A percentile compares a stretch with the other conserved stretches of the same genome.
Conservation (phyloP, 2,797 vertebrate genomes). For the Squalus acanthias region DNA sequence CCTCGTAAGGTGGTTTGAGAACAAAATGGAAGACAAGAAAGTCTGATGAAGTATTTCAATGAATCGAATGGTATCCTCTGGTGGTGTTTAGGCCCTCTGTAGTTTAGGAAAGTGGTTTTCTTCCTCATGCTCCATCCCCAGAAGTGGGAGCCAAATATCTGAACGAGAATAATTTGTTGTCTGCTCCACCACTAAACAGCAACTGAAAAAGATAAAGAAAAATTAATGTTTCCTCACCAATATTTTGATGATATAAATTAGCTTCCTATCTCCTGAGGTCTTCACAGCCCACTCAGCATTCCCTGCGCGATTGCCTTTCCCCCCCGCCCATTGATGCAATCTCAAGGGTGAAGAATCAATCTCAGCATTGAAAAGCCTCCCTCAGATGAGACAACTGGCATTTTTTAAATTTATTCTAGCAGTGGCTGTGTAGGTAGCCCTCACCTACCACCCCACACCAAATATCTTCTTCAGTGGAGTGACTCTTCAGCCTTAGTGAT, state of each 20-base stretch:
- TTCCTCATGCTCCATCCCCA: constrained; percentile 72
- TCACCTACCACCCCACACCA: neutral
- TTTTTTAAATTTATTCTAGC: neutral
- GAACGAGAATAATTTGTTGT: constrained; percentile 94
- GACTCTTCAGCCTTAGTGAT: neutral
- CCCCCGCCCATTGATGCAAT: neutral
- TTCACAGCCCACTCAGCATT: neutral
- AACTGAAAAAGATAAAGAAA: constrained; percentile 56
- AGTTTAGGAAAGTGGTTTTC: neutral
- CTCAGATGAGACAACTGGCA: neutral
- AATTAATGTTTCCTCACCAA: constrained; percentile 18
- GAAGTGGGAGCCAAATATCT: constrained; percentile 70
- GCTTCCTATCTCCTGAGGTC: neutral
- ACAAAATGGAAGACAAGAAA: neutral
- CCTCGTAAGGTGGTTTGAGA: neutral
- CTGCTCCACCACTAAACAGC: constrained; percentile 90
- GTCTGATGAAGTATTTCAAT: neutral
- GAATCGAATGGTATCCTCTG: neutral
- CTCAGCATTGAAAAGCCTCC: neutral
- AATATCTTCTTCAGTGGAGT: neutral
- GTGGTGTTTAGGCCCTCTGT: neutral
- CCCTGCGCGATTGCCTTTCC: neutral
- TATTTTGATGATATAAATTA: neutral
- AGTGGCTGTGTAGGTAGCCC: neutral
- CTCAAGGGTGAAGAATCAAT: neutral